Base-by-base conservation (phyloP, 2,113 vertebrate genomes). In the Mus pahari region DNA sequence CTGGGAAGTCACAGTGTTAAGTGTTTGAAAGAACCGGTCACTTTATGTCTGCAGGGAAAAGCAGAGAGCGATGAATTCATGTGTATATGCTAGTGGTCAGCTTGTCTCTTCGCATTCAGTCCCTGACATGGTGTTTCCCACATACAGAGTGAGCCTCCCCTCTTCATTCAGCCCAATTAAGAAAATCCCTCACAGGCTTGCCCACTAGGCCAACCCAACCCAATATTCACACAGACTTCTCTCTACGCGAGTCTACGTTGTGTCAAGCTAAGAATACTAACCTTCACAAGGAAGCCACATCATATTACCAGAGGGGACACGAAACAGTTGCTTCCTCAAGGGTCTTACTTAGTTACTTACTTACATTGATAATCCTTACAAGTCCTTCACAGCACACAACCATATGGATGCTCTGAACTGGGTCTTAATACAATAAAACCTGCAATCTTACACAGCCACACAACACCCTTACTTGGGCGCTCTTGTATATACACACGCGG, bases 361-460 rank as follows among this genome's bases (percentile, higher is more conserved):
- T n/a, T 2, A 78, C 70, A 0, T 24, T 93, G 60, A 66, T 14
- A 4, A 97, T 64, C 60, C 95, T 96, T 93, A 94, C 3, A 95
- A 88, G 81, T 91, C 42, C 3, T 77, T 87, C 39, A 42, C 8
- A 3, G 5, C 1, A 70, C 53, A 48, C 5, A 70, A 70, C 9
- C 58, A 45, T 36, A 53, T 0, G 86, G 22, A 66, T 24, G 19
- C 75, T 96, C 97, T 53, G n/a, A 12, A 60, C 24, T 78, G 87
- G 55, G 94, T 66, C 17, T 82, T 94, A 71, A 71, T 42, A 86
- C 50, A 66, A 2, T 12, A 48, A 53, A 24, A 92, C 28, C 66
- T 82, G 45, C 16, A 33, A 10, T 48, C 17, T 60, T 50, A 89
- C 13, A 39, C 45, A n/a, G 11, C 10, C n/a, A 45, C 71, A 11